Evolutionary conservation across 1,140 invertebrate species (phyloP), one percentile per base, ranked within the genome.

Genomic region (Lucilia sericata): DNA sequence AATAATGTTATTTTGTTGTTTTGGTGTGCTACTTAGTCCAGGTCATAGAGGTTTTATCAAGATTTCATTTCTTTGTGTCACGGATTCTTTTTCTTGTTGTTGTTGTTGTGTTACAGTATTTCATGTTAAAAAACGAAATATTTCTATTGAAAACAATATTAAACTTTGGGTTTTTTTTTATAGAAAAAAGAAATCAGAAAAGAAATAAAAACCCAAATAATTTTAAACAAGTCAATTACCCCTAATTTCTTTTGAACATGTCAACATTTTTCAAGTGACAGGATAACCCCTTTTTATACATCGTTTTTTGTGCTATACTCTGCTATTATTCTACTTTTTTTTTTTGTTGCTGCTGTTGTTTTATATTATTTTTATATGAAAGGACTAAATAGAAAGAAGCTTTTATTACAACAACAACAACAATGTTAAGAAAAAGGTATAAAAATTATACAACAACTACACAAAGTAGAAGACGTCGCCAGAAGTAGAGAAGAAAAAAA

Each of bases 141-240:
- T 74, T 25, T 74, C 14, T 42, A 76, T 14, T 8, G 42, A 42
- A 30, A 30, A 30, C 25, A 30, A 30, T 30, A 30, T 30, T 30
- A 30, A 30, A 30, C 25, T 30, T 30, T 30, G 25, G 25, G 25
- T 30, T 30, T 30, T 30, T 36, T 3, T 42, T 7, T 42, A 42
- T 42, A 42, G 42, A 76, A 76, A 30, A 4, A 14, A 55, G 19
- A 49, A 55, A 55, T 10, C 19, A 82, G 10, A 49, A 19, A 81
- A 81, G 19, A 81, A 51, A 81, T 60, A 82, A 30, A 36, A 82
- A 60, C 49, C 81, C 49, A 82, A 82, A 82, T 82, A 82, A 65
- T 80, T 80, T 80, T 80, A 80, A 80, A 80, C 76, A 80, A 80
- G 76, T 80, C 76, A 80, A 80, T 80, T 80, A 80, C 76, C 76